Base-by-base conservation (phyloP, 1,140 invertebrate genomes). In the Doryteuthis pealeii region DNA sequence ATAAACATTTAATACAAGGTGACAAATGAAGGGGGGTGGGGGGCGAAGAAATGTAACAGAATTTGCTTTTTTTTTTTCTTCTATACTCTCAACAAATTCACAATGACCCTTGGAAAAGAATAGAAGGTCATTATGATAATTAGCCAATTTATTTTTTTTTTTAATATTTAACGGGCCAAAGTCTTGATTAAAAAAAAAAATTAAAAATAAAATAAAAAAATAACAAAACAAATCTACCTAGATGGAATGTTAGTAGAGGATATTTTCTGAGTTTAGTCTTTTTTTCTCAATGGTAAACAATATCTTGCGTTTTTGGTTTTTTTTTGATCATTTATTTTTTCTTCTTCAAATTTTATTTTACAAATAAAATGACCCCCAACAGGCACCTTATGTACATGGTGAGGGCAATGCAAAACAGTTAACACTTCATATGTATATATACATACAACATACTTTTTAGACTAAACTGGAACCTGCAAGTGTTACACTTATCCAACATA, bases 401-500 rank as follows among this genome's bases (percentile, higher is more conserved):
- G 26, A 28, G 54, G 26, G 5, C 26, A 58, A 3, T 40, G 35
- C 35, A 40, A 40, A 3, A 40, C 35, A 10, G 35, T 40, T 40
- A 62, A 62, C 54, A 62, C 54, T 62, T 62, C 54, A 62, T 62
- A 62, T 62, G 54, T 62, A 15, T 62, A 62, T 2, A 28, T 62
- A 40, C 35, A 40, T 40, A 40, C 54, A 62, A 62, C 54, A 62
- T 62, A 62, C 54, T 62, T 62, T 49, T 15, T n/a, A 58, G 6
- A 62, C 54, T 62, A 62, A n/a, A 62, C 54, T 62, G 54, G 54
- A 28, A 62, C 54, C 54, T 62, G 54, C 54, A 62, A 62, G 54
- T 62, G 54, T 62, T 62, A 62, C 54, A 62, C 26, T 62, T 62
- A 62, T 62, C 26, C 54, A 62, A 62, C 54, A 62, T 62, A 62